Evolutionary conservation across 2,113 vertebrate genomes (phyloP).

Genomic region (Orycteropus afer): DNA sequence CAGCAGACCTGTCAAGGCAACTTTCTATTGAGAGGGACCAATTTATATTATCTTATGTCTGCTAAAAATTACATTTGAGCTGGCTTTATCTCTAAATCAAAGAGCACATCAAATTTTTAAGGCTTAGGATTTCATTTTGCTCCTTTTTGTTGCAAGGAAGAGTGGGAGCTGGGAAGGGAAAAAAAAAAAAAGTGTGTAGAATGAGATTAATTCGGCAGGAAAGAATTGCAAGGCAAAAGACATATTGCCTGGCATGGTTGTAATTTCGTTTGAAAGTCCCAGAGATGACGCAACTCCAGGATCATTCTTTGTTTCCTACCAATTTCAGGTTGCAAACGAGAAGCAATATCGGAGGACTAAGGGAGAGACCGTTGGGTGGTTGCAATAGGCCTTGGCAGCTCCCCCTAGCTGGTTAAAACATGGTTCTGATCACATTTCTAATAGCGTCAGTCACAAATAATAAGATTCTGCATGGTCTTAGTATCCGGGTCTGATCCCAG

Average conservation of each 20-base stretch:
- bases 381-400: neutral
- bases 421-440: slow-evolving; percentile 46
- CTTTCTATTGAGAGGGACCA: neutral
- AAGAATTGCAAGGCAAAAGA: slow-evolving; percentile 45
- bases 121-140: neutral
- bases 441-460: slow-evolving; percentile 72
- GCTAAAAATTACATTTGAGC: slow-evolving; percentile 29
- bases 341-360: neutral
- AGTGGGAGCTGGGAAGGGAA: neutral
- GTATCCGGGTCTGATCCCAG: neutral
- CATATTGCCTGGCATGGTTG: slow-evolving; percentile 16
- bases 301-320: slow-evolving; percentile 15
- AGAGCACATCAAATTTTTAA: slow-evolving; percentile 59
- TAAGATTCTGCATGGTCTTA: neutral
- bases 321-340: slow-evolving; percentile 40
- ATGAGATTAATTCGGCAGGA: neutral
- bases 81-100: slow-evolving; percentile 38
- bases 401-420: neutral
- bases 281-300: slow-evolving; percentile 13
- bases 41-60: neutral
- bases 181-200: slow-evolving; percentile 53
- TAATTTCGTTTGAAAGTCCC: slow-evolving; percentile 69
- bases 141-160: slow-evolving; percentile 47
- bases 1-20: neutral
- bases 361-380: accelerated